Evolutionary conservation across 2,888 invertebrate species (phyloP).

Genomic region (Meloe dianella): DNA sequence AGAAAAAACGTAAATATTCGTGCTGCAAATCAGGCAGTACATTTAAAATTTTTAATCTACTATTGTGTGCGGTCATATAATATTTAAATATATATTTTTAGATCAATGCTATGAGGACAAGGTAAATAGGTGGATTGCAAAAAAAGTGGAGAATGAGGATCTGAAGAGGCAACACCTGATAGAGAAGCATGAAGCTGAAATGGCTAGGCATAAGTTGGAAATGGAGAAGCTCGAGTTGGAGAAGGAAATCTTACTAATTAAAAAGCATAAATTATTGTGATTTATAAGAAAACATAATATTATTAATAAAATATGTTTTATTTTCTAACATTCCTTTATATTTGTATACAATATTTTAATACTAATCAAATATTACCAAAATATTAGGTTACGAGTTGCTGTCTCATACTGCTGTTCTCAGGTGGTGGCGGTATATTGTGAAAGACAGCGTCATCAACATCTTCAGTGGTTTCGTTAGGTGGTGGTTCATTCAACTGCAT

Average conservation of each 20-base stretch:
- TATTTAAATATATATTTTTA: background rate
- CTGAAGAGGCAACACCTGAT: background rate
- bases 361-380: background rate
- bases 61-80: background rate
- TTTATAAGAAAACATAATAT: too few relatives aligned
- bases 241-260: background rate
- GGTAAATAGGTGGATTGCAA: background rate
- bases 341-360: background rate
- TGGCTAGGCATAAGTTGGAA: too few relatives aligned
- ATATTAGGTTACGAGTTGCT: background rate
- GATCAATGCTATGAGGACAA: background rate
- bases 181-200: too few relatives aligned
- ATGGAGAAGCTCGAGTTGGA: background rate
- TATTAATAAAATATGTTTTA: slow-evolving; percentile 5
- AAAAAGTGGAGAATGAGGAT: slow-evolving; percentile 8
- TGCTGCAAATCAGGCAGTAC: background rate
- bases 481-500: slow-evolving; percentile 27
- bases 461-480: too few relatives aligned
- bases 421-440: background rate
- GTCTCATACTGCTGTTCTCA: background rate
- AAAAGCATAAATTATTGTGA: background rate
- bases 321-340: too few relatives aligned
- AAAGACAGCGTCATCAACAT: slow-evolving; percentile 15
- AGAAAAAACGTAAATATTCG: background rate
- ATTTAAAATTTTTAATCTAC: background rate